Conservation (phyloP, 2,113 vertebrate genomes). For the Bubo bubo region DNA sequence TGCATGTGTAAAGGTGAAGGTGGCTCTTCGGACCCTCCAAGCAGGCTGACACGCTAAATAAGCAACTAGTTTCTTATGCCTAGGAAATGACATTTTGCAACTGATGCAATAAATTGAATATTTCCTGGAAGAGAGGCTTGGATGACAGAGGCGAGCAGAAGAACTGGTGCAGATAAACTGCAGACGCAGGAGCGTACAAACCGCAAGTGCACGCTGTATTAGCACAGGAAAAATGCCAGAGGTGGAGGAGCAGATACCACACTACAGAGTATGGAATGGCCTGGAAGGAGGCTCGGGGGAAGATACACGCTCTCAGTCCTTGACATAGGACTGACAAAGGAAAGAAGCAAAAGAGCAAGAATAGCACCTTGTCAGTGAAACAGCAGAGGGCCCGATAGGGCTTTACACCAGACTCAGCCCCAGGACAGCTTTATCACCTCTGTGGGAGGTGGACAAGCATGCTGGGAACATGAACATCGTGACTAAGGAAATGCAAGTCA, state of each 20-base stretch:
- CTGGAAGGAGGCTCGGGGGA: neutral
- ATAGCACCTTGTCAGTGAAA: neutral
- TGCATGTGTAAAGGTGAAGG: neutral
- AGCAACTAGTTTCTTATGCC: neutral
- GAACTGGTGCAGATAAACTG: neutral
- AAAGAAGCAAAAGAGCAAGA: neutral
- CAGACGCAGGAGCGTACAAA: neutral
- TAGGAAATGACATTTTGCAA: neutral
- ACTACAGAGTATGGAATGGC: fast-evolving
- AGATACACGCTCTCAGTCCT: neutral
- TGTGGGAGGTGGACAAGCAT: neutral
- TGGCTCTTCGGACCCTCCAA: neutral
- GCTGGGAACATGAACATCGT: fast-evolving
- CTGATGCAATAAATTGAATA: neutral
- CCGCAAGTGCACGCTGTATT: fast-evolving
- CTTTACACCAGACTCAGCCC: neutral
- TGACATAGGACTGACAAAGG: neutral
- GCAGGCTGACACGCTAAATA: neutral
- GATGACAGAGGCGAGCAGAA: neutral
- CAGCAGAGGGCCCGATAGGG: fast-evolving
- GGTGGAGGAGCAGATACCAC: neutral
- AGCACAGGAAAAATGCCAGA: fast-evolving
- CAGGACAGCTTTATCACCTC: neutral
- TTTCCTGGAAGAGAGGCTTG: neutral
- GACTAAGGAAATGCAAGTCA: neutral